Evolutionary conservation across 2,888 invertebrate genomes (phyloP), one percentile per base, ranked within the genome.

Genomic region (Andrena hattorfiana): DNA sequence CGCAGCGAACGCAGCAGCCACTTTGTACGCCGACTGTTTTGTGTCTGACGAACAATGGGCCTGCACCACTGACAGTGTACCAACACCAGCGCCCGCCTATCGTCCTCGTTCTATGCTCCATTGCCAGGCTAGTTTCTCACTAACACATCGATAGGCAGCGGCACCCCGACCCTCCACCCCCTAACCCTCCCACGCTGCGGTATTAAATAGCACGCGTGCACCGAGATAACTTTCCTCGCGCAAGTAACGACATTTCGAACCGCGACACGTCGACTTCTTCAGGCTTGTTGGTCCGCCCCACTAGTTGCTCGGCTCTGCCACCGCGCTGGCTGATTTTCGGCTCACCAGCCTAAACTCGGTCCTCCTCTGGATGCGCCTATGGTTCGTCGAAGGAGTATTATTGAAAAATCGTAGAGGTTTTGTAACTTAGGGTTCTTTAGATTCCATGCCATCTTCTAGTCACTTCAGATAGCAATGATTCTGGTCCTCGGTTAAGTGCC

Each of bases 11-110:
- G 87, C 86, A 87, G 90, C 91, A 92, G 93, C 93, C 93, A 93
- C 93, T 93, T 93, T 93, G 93, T 93, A 91, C 91, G 91, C 90
- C 91, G 92, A 91, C 92, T 93, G 93, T 93, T 93, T 93, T 93
- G 93, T 93, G 92, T 92, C 92, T 89, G 90, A 89, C 90, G 91
- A 93, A 93, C 93, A 93, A 93, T 93, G 81, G 91, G 83, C 90
- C 91, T 92, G 90, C 92, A 89, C 90, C 89, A 91, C 90, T 90
- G 91, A 91, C 89, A 86, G 88, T 88, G 84, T 73, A 88, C 87
- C 72, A 85, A 82, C 71, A 86, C 86, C 68, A 56, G 54, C 74
- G 51, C 56, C 48, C 62, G 54, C 74, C 80, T 77, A 69, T 77
- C 86, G 49, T 81, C 82, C 70, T 77, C 85, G 74, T 83, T 70